Evolutionary conservation across 2,113 vertebrate genomes (phyloP), one percentile per base, ranked within the genome.

Genomic region (Ginglymostoma cirratum): DNA sequence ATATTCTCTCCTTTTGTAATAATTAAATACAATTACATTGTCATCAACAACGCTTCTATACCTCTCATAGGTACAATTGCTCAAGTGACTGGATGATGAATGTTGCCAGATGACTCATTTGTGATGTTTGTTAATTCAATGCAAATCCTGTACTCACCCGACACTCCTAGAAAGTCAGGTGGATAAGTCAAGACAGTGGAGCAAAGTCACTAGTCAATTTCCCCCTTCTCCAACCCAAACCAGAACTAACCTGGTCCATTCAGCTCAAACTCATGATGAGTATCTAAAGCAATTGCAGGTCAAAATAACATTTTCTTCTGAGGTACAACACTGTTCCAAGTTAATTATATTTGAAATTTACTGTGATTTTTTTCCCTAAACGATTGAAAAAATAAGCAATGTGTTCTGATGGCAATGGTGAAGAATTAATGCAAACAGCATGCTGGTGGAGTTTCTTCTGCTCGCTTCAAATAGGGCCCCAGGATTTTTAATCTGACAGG

Each of bases 191-290:
- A 92, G 14, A 27, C 17, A 34, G 14, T n/a, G 23, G 2, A 92
- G 34, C 89, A 65, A 15, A 67, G 66, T 66, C 2, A 5, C 65
- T 19, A 5, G 34, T 5, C 21, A 10, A 38, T 93, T 67, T n/a
- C 61, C 23, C 66, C 27, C 65, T 89, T 34, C 48, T 55, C 27
- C 86, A 55, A 61, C 27, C 86, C 86, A 61, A 8, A 34, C 86
- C 86, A 83, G 17, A 17, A 38, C 15, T 42, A 38, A 1, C n/a
- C 17, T 42, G 78, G n/a, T 19, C 12, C 12, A 89, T 4, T 30
- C 86, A 89, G 87, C 38, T 96, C 90, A 96, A 96, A 96, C 95
- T 96, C 96, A 96, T 96, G 4, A 30, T 48, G 52, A 61, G 78
- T 24, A 34, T 12, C 24, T 23, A 24, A 45, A 61, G 15, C 78